These are phyloP conservation scores for Epizoanthus fatuus DNA, from an alignment of 92 coral and sea anemone genomes.

Conservation along the genomic window DNA sequence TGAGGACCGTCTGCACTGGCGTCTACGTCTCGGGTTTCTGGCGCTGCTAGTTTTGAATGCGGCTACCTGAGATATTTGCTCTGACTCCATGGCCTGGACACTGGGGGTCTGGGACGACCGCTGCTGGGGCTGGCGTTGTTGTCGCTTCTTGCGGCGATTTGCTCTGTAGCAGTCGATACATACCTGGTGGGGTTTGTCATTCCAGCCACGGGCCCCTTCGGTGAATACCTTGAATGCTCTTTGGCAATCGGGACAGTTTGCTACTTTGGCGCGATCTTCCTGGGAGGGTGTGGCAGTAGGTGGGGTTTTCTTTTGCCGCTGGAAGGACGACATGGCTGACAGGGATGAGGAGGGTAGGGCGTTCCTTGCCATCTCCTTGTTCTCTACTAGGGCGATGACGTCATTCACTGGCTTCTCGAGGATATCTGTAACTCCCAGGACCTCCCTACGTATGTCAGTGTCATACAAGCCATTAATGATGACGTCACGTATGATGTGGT, in stretches of 20 bases:
- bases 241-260: constrained; percentile 32
- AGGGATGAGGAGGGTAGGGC: constrained; percentile 49
- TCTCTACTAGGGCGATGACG: not conserved
- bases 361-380: constrained; percentile 49
- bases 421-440: too few relatives aligned
- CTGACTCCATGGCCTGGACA: constrained; percentile 35
- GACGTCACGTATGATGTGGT: too few relatives aligned
- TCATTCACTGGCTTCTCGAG: too few relatives aligned
- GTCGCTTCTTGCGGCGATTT: constrained; percentile 36
- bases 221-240: constrained; percentile 25
- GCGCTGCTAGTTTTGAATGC: not conserved
- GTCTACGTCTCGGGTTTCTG: constrained; percentile 13
- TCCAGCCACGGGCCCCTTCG: constrained; percentile 53
- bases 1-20: constrained; percentile 10
- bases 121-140: constrained; percentile 39
- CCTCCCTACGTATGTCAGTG: too few relatives aligned
- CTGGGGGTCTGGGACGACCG: constrained; percentile 21
- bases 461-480: too few relatives aligned
- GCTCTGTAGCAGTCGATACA: constrained; percentile 57
- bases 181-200: constrained; percentile 32
- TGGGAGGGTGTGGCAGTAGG: not conserved
- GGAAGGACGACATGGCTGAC: constrained; percentile 35
- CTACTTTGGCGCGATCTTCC: not conserved
- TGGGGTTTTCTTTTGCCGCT: constrained; percentile 5
- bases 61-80: constrained; percentile 33